Base-by-base conservation (phyloP, 2,888 invertebrate species). In the Spilosoma lubricipeda region DNA sequence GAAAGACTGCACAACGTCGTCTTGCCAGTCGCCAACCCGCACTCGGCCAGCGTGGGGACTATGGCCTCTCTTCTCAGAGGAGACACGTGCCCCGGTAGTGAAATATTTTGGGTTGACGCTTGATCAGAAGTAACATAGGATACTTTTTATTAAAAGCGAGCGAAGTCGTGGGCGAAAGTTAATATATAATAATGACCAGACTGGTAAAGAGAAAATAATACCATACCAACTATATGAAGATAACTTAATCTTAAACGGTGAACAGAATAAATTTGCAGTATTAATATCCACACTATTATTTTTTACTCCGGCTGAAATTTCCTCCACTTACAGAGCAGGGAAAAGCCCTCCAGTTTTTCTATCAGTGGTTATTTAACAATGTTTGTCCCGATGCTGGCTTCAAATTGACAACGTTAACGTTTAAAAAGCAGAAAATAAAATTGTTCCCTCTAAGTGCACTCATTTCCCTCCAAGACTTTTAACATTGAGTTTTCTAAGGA, bases 341-440 rank as follows among this genome's bases (percentile, higher is more conserved):
- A 56, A 59, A 42, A 27, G 48, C 64, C 67, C 64, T 63, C 42
- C 39, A 67, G 3, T 63, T 45, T 56, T 75, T 74, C 70, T 77
- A 77, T 77, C 69, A 81, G 74, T 73, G 79, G 76, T 79, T 81
- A 77, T 79, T 73, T 82, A 83, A 84, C 82, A 67, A 72, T 80
- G 76, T 84, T 83, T 80, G 79, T 67, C 52, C 64, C 67, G 52
- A 73, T 70, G 67, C 73, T 64, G 68, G 64, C 39, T 48, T 73
- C 72, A 77, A 81, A 84, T 84, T 83, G 83, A 85, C 82, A 69
- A 78, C 63, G 74, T 84, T 81, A 81, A 56, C 66, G 79, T 83
- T 82, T 82, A 85, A 82, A 80, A 85, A 77, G 72, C 71, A 82
- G 83, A 80, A 85, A 85, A 85, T 85, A 81, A 85, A 84, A 85